Base-by-base conservation (phyloP, 2,888 invertebrate species). In the Melitaea athalia region DNA sequence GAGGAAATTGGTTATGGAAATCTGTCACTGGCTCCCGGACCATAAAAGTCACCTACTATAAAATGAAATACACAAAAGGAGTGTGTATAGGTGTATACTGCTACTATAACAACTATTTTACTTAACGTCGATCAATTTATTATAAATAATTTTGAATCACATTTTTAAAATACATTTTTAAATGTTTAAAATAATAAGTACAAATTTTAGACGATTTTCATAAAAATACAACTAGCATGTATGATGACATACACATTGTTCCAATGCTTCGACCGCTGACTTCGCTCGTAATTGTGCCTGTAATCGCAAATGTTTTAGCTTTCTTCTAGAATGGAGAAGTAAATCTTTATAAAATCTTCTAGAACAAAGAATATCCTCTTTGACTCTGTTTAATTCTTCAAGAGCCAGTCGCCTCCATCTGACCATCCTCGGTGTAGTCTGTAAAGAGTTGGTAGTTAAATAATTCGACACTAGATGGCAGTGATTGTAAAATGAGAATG, bases 351-450 rank as follows among this genome's bases (percentile, higher is more conserved):
- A 92, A 0, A 84, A 82, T 14, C 78, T 77, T 10, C 86, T 77
- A n/a, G 89, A 82, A 72, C 88, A 85, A 42, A 82, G 81, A 8
- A 92, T 75, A 75, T 92, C 91, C 17, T 88, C 87, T 24, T 81
- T 79, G 0, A 91, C 87, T 45, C 91, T 78, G 59, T 86, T 81
- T 15, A 92, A 80, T 74, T 92, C 92, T 31, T 82, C 76, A 0
- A 79, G 72, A 0, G 92, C 92, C 31, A 84, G 80, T 1, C 86
- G 83, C n/a, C 88, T 85, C 89, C 88, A 91, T 67, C 89, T 85
- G 15, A 77, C 78, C 11, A 91, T 80, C 61, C 82, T 79, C 0
- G 87, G 84, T 8, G 80, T 81, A 8, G 77, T 79, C 92, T 92
- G 85, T 15, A 78, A 76, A 49, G 76, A 55, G 6, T 31, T 24